Evolutionary conservation across 64 coral and sea anemone genomes (phyloP), one percentile per base, ranked within the genome.

Genomic region (Platygyra sinensis): DNA sequence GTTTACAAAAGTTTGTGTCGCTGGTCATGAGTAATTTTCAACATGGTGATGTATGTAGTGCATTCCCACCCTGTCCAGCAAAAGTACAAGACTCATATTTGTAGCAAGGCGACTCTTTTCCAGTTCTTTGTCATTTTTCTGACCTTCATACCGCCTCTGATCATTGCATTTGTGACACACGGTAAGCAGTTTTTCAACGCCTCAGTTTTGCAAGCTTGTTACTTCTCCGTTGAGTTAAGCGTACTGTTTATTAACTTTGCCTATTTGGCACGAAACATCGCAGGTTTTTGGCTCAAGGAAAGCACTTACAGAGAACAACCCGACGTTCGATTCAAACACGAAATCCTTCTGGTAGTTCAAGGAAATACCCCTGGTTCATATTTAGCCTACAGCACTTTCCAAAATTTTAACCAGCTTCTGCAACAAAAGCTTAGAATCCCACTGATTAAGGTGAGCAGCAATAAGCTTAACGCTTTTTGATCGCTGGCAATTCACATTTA

Each of bases 21-120:
- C 38, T 75, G 38, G 39, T 25, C 15, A 49, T 60, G 59, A 29
- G 17, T 25, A 54, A n/a, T 60, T 60, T 78, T n/a, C 88, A 91
- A 67, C 62, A 99, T 99, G 97, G 97, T 99, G 30, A 96, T 99
- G 97, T 99, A 95, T 80, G 97, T 96, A 86, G 94, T 94, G 86
- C 97, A 99, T 88, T 79, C 87, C 28, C 97, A 99, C 77, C 84
- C 91, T 51, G 75, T 99, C 30, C 29, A 74, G 79, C 97, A 99
- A 82, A 99, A 96, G 67, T 99, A 99, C 60, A 95, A 90, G 64
- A 91, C 97, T 79, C 94, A 95, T 73, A 79, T 96, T 32, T 99
- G 97, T 77, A 99, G 97, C 71, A 90, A 83, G 87, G 97, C 97
- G 4, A 93, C 94, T 73, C 64, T 99, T 60, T 99, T 96, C 72